Conservation (phyloP, 2,113 vertebrate species). For the Cinclus mexicanus region DNA sequence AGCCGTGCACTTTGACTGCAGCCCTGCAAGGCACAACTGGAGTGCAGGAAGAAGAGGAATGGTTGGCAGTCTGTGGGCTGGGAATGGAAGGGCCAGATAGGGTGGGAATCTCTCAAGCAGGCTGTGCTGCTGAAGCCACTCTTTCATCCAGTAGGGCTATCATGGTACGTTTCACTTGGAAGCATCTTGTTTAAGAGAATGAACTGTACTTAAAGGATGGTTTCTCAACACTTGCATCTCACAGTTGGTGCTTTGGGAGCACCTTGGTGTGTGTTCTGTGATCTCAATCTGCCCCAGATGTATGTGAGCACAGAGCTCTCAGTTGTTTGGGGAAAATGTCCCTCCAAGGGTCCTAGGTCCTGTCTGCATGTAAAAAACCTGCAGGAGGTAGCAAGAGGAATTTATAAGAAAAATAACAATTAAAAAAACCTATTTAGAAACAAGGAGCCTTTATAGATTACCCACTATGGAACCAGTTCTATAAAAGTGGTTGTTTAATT, state of each 20-base stretch:
- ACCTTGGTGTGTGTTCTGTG: background rate
- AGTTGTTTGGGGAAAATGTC: conserved; percentile 1
- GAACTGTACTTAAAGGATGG: background rate
- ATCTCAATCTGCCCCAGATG: background rate
- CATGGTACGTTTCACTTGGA: background rate
- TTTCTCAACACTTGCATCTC: background rate
- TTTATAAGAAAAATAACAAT: conserved; percentile 57
- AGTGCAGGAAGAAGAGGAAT: background rate
- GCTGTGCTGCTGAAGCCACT: background rate
- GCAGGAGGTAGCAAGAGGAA: conserved; percentile 41
- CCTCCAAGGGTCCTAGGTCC: background rate
- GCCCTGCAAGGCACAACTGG: background rate
- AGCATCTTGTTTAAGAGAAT: background rate
- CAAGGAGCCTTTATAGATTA: conserved; percentile 19
- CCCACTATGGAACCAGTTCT: background rate
- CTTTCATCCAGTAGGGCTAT: background rate
- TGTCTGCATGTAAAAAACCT: conserved; percentile 18
- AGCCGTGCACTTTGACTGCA: background rate
- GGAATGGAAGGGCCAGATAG: background rate
- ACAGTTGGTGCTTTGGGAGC: background rate
- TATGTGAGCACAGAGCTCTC: background rate
- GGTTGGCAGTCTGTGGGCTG: background rate
- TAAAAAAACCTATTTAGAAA: background rate
- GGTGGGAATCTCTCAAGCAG: background rate
- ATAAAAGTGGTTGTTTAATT: conserved; percentile 3